Percentiles rank a stretch among this genome's conserved stretches.
phyloP scores from a whole-genome alignment of 2,113 vertebrate species.

The Junco hyemalis region DNA sequence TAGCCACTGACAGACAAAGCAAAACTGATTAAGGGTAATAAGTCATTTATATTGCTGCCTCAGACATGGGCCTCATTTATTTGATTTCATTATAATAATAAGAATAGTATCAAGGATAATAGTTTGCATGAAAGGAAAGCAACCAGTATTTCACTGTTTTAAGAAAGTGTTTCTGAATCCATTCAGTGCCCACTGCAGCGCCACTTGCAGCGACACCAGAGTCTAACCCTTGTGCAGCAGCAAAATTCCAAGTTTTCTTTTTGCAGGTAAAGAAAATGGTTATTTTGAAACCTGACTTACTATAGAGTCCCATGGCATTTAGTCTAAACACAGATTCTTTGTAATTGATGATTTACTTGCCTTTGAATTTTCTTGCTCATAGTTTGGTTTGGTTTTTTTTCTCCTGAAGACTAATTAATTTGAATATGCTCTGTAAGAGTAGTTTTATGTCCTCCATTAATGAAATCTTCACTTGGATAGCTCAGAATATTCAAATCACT shows the following conservation, averaged over 20 bases:
- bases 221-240: not conserved
- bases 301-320: not conserved
- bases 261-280: not conserved
- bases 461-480: not conserved
- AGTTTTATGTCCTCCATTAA: not conserved
- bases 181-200: not conserved
- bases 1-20: slow-evolving; percentile 29
- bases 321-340: not conserved
- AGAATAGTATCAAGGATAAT: not conserved
- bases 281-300: not conserved
- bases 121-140: not conserved
- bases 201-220: not conserved
- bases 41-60: slow-evolving; percentile 30
- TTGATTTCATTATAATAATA: slow-evolving; percentile 34
- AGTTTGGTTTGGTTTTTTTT: not conserved
- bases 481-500: not conserved
- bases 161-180: not conserved
- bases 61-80: slow-evolving; percentile 33
- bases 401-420: slow-evolving; percentile 41
- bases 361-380: not conserved
- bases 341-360: not conserved
- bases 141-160: slow-evolving; percentile 6
- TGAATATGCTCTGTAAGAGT: slow-evolving; percentile 18
- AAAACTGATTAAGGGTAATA: slow-evolving; percentile 32
- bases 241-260: not conserved